Percentiles rank a stretch among this genome's conserved stretches.
phyloP scores from a whole-genome alignment of 2,888 invertebrate genomes.

The Helobdella robusta region DNA sequence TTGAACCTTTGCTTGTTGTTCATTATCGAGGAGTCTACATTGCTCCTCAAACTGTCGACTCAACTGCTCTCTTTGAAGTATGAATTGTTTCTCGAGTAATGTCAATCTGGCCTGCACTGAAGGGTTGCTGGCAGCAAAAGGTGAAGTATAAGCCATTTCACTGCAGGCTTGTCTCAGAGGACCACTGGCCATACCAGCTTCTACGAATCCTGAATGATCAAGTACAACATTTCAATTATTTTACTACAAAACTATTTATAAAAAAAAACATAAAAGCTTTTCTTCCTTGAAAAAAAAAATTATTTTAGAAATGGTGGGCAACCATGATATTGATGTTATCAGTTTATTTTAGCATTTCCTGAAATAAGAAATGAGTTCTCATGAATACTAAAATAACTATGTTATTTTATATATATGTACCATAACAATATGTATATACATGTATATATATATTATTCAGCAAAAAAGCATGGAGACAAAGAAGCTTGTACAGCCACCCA shows the following conservation, averaged over 20 bases:
- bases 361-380: too few relatives aligned
- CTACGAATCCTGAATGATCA: too few relatives aligned
- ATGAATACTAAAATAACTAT: too few relatives aligned
- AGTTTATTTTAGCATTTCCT: too few relatives aligned
- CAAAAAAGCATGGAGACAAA: too few relatives aligned
- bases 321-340: too few relatives aligned
- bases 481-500: too few relatives aligned
- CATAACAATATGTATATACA: too few relatives aligned
- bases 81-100: constrained; percentile 44
- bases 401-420: too few relatives aligned
- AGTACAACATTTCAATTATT: too few relatives aligned
- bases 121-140: neutral
- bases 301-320: too few relatives aligned
- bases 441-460: too few relatives aligned
- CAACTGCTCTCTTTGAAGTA: constrained; percentile 44
- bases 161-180: neutral
- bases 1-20: constrained; percentile 46
- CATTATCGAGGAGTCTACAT: constrained; percentile 43
- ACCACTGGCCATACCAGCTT: neutral
- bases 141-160: neutral
- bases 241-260: neutral
- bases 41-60: constrained; percentile 45
- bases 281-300: neutral
- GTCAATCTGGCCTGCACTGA: constrained; percentile 41
- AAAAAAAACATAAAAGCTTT: neutral